Conservation (phyloP, 2,888 invertebrate species). For the Leptinotarsa juncta region DNA sequence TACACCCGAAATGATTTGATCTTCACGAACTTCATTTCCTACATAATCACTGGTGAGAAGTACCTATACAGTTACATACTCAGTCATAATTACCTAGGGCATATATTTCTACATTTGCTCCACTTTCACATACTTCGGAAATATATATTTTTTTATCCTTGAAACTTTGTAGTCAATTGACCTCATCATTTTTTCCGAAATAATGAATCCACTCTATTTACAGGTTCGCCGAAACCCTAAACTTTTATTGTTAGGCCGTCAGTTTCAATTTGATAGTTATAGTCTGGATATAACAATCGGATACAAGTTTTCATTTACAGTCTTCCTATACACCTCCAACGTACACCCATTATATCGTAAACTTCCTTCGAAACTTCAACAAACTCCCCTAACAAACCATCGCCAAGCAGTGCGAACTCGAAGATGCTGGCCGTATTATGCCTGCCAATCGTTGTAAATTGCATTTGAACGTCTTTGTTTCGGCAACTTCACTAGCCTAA, state of each 20-base stretch:
- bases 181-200: too few relatives aligned
- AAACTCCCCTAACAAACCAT: slow-evolving; percentile 22
- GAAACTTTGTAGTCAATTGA: too few relatives aligned
- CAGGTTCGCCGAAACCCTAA: neutral
- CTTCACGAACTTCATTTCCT: too few relatives aligned
- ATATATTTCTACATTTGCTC: too few relatives aligned
- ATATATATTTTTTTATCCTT: too few relatives aligned
- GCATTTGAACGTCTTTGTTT: slow-evolving; percentile 38
- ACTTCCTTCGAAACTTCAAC: slow-evolving; percentile 20
- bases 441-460: slow-evolving; percentile 41
- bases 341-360: slow-evolving; percentile 16
- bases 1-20: too few relatives aligned
- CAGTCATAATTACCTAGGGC: too few relatives aligned
- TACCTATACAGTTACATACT: too few relatives aligned
- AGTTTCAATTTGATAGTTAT: neutral
- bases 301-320: slow-evolving; percentile 10
- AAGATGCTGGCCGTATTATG: slow-evolving; percentile 34
- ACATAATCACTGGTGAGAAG: too few relatives aligned
- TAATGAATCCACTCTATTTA: too few relatives aligned
- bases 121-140: too few relatives aligned
- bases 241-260: neutral
- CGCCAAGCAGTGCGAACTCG: slow-evolving; percentile 28
- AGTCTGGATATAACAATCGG: neutral
- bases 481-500: slow-evolving; percentile 28
- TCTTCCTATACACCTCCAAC: neutral